Conservation (phyloP, 2,797 vertebrate genomes). For the Etheostoma nigrum region DNA sequence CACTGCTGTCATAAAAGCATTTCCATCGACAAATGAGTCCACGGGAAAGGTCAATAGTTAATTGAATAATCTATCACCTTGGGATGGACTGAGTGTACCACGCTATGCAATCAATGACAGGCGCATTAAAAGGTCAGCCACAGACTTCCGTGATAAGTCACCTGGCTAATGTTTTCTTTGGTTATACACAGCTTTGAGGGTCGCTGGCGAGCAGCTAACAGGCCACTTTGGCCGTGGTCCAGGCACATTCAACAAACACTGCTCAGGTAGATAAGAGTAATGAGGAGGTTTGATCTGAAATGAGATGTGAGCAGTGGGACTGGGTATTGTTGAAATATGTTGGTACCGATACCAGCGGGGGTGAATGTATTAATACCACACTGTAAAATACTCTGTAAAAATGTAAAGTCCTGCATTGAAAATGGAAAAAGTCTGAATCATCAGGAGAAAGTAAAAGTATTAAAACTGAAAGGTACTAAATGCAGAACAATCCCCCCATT, state of each 20-base stretch:
- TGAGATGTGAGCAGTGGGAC: background rate
- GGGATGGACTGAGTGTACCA: conserved; percentile 91
- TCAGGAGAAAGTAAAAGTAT: too few relatives aligned
- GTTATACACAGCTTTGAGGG: conserved; percentile 72
- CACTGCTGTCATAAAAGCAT: conserved; percentile 90
- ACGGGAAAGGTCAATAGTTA: conserved; percentile 99
- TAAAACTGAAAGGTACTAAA: too few relatives aligned
- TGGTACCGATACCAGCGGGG: too few relatives aligned
- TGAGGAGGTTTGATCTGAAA: conserved; percentile 7
- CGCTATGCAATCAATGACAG: conserved; percentile 94
- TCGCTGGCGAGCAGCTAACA: conserved; percentile 33
- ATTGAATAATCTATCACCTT: conserved; percentile 99
- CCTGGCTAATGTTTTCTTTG: conserved; percentile 89
- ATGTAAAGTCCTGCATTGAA: too few relatives aligned
- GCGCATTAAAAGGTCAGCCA: conserved; percentile 98
- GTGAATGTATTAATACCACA: too few relatives aligned
- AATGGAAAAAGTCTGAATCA: too few relatives aligned
- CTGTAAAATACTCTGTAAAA: too few relatives aligned
- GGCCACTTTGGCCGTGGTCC: background rate
- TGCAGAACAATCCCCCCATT: too few relatives aligned
- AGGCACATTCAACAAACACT: conserved; percentile 10
- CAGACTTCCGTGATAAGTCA: conserved; percentile 94
- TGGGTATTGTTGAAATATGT: too few relatives aligned
- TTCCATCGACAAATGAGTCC: conserved; percentile 95
- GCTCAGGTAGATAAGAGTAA: conserved; percentile 40